Base-by-base conservation (phyloP, 1,140 invertebrate species). In the Leguminivora glycinivorella region DNA sequence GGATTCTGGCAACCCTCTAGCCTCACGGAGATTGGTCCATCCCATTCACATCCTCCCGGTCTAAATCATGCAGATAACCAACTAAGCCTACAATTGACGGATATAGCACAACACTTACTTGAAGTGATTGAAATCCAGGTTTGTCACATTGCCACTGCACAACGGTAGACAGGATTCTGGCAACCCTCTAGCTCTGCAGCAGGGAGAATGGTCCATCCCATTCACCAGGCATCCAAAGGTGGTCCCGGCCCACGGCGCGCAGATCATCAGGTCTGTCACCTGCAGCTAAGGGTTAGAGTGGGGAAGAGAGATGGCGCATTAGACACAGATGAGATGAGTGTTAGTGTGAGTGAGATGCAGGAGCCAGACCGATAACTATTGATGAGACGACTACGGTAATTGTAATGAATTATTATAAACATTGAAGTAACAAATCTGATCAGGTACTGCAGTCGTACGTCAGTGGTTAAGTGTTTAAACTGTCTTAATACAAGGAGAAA, bases 51-150 rank as follows among this genome's bases (percentile, higher is more conserved):
- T 31, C 93, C 93, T 94, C 0, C 94, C 93, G 1, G 96, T 95
- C 95, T 95, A 97, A 0, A 96, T 96, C 0, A 96, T 96, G 85
- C 96, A 97, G 31, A 97, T 96, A 94, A 97, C 96, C 75, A 96
- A 90, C 85, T 97, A 96, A 69, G 93, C 93, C 90, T 92, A 84
- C 73, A 91, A 79, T 87, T 90, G 83, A 72, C 71, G 72, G 75
- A 85, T 89, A 88, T 75, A 82, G 68, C 69, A 7, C 0, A 38
- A 38, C 17, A 17, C 93, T 94, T 83, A 96, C 95, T 95, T 96
- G 87, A 96, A 96, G 71, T 96, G 94, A 80, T 94, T 95, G 83
- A 95, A 97, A 81, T 96, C 95, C 69, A 97, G 90, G 9, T 93
- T 94, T 0, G 95, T 95, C n/a, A 97, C 92, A 76, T 96, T 96